Evolutionary conservation across 2,888 invertebrate genomes (phyloP), one percentile per base, ranked within the genome.

Genomic region (Rotaria sp.): DNA sequence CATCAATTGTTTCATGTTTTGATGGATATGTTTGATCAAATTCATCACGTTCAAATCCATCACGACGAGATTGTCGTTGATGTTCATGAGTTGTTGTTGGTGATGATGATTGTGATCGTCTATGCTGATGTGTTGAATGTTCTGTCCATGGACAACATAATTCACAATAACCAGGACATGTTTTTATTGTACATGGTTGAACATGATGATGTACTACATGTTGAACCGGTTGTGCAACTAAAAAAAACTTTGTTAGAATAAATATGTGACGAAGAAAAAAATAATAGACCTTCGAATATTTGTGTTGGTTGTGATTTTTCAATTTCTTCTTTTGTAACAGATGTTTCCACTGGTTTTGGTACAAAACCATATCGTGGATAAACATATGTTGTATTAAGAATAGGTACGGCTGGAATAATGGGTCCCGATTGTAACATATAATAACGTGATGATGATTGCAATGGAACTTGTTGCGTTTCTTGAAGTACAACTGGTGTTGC

Each of bases 131-230:
- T 1, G 7, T 26, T n/a, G 35, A 5, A 35, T 35, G 18, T 2
- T 67, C 24, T n/a, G 21, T 80, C 45, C 45, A 45, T 45, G 80
- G 80, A 45, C n/a, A 80, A 80, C 80, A 80, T 45, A 80, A 45
- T 41, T 80, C 80, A 80, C 80, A 80, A 80, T 80, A 80, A n/a
- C 80, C 80, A 45, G 80, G 80, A 45, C 80, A 80, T 24, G 80
- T 80, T 41, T 24, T 41, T n/a, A 5, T 41, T 45, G 45, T 26
- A 45, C 80, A 80, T 13, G 41, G 45, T 26, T 80, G 80, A n/a
- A 80, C 45, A 7, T 80, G 45, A 45, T 80, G 80, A 80, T 45
- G 45, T 35, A 67, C 30, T n/a, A 80, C 26, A 80, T 80, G 80
- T 80, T 80, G 80, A 13, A 80, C 45, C 0, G 80, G 45, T 80